Percentiles rank a stretch among this genome's conserved stretches.
Evolutionary conservation across 2,113 vertebrate genomes (phyloP).

Genomic region (Cromileptes altivelis): DNA sequence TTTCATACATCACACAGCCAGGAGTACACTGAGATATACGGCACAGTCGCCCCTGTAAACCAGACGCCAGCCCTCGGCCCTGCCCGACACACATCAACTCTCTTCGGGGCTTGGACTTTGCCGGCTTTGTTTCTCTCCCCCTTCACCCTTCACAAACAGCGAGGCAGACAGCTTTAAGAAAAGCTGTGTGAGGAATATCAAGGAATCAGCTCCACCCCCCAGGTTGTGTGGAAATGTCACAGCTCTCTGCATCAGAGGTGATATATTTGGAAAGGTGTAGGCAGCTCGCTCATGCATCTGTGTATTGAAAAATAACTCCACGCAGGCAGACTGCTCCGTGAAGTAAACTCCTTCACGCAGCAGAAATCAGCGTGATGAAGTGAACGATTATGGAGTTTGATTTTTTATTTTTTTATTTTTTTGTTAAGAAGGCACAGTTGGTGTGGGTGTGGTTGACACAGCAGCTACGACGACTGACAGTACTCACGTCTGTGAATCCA

Average conservation of each 20-base stretch:
- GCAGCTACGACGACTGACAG: conserved; percentile 33
- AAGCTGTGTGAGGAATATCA: conserved; percentile 63
- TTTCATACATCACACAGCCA: conserved; percentile 1
- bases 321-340: background rate
- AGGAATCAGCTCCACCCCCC: conserved; percentile 50
- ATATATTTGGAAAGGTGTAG: conserved; percentile 78
- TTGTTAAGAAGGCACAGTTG: background rate
- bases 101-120: conserved; percentile 29
- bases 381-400: background rate
- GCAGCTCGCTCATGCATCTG: conserved; percentile 62
- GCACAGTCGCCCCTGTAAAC: background rate
- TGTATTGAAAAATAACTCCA: conserved; percentile 39
- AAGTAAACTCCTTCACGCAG: conserved; percentile 26
- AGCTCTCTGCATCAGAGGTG: conserved; percentile 63
- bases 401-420: background rate
- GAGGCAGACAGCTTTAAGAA: conserved; percentile 54
- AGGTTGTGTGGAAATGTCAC: conserved; percentile 73
- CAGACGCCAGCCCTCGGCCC: conserved; percentile 29
- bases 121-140: conserved; percentile 45
- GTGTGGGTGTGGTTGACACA: conserved; percentile 27
- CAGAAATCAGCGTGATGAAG: background rate
- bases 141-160: conserved; percentile 59
- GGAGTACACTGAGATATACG: conserved; percentile 11
- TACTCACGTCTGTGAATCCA: conserved; percentile 74
- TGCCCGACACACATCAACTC: conserved; percentile 51